A percentile compares a stretch with the other conserved stretches of the same genome.
Conservation (phyloP, 2,797 vertebrate genomes). For the Phoeniculus purpureus region DNA sequence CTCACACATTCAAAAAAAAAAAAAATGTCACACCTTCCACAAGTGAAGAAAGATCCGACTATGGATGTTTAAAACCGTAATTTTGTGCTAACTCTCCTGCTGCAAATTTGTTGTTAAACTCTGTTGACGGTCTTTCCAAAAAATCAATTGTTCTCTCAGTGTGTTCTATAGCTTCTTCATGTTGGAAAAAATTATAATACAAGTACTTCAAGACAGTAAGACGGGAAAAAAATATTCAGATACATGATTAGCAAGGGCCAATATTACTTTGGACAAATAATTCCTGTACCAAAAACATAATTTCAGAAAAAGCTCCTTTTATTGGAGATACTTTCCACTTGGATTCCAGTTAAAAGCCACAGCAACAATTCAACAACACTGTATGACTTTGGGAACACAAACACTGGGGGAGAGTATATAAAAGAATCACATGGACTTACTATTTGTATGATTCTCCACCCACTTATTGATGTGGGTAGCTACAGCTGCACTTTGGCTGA, state of each 20-base stretch:
- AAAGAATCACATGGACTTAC: constrained; percentile 79
- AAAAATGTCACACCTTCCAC: neutral
- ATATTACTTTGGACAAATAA: neutral
- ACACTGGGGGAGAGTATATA: neutral
- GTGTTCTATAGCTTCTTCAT: neutral
- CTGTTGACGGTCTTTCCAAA: neutral
- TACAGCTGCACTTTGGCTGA: constrained; percentile 86
- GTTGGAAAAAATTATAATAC: neutral
- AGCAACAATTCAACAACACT: neutral
- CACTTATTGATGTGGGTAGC: constrained; percentile 93
- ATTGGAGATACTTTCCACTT: neutral
- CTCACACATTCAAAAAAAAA: neutral
- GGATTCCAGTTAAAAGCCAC: neutral
- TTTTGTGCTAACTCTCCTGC: neutral
- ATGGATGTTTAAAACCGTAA: neutral
- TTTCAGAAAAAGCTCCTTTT: neutral
- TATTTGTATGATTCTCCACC: constrained; percentile 96
- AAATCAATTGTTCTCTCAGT: neutral
- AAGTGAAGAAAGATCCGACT: neutral
- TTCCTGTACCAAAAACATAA: neutral
- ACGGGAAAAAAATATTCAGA: neutral
- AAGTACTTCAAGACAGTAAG: neutral
- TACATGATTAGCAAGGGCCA: neutral
- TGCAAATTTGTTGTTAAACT: neutral
- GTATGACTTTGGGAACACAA: neutral